Percentiles rank a stretch among this genome's conserved stretches.
Conservation (phyloP, 2,797 vertebrate genomes). For the Astyanax mexicanus region DNA sequence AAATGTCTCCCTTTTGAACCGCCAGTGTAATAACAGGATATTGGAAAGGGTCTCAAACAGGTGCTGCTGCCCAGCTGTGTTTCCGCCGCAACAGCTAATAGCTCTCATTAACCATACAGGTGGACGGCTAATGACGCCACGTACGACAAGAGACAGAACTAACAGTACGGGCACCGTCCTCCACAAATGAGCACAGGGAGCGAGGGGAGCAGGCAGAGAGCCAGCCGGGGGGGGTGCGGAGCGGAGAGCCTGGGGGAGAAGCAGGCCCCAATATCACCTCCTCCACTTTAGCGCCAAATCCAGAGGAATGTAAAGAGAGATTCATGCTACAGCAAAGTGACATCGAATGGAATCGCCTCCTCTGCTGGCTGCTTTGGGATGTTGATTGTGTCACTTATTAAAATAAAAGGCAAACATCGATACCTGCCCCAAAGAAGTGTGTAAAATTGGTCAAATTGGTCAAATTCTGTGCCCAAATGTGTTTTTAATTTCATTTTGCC, state of each 20-base stretch:
- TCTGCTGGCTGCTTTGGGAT: too few species aligned
- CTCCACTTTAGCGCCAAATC: neutral
- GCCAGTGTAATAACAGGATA: constrained; percentile 33
- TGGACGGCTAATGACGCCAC: constrained; percentile 70
- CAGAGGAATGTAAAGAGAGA: too few species aligned
- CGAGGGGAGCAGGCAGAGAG: constrained; percentile 45
- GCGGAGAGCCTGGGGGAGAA: neutral
- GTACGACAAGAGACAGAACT: constrained; percentile 25
- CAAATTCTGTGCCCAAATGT: too few species aligned
- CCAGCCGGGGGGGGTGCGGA: neutral
- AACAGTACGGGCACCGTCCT: constrained; percentile 12
- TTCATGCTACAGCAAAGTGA: too few species aligned
- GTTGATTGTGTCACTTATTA: too few species aligned
- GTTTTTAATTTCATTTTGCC: too few species aligned
- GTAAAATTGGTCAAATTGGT: too few species aligned
- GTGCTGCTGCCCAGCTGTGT: constrained; percentile 71
- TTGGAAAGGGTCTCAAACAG: constrained; percentile 64
- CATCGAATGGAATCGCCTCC: too few species aligned
- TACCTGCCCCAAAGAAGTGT: too few species aligned
- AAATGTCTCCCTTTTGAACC: constrained; percentile 19
- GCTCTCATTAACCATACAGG: constrained; percentile 75
- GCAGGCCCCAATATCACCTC: neutral
- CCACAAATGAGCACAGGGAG: constrained; percentile 57
- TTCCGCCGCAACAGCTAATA: constrained; percentile 75
- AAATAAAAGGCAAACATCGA: too few species aligned